Conservation (phyloP, 2,113 vertebrate genomes). For the Coptodon rendalli region DNA sequence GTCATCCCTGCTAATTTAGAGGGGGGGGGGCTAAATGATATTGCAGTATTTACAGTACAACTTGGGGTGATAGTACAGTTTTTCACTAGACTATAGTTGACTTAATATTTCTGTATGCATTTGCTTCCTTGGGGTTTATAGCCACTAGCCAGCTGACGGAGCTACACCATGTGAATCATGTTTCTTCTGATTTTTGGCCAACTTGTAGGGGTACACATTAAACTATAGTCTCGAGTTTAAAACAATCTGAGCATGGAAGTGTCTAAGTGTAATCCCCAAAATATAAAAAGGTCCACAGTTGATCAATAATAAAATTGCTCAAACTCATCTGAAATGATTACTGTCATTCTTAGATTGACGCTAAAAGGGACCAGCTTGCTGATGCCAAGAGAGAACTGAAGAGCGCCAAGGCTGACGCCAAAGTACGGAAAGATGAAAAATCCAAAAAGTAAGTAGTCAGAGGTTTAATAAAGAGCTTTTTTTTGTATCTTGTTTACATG, state of each 20-base stretch:
- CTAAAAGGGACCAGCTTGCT: slow-evolving; percentile 91
- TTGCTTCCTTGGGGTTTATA: neutral
- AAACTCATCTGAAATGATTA: neutral
- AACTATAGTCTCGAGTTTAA: neutral
- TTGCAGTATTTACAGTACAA: neutral
- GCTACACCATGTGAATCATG: neutral
- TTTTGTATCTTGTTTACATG: too few relatives aligned
- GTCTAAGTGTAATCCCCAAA: neutral
- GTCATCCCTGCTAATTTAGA: neutral
- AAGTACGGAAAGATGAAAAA: slow-evolving; percentile 91
- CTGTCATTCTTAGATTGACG: slow-evolving; percentile 80
- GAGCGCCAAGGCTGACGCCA: slow-evolving; percentile 93
- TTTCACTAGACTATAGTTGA: neutral
- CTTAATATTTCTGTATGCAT: neutral
- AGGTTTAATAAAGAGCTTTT: neutral
- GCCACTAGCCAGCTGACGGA: neutral
- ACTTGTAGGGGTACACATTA: neutral
- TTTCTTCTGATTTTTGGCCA: neutral
- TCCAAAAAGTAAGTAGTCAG: slow-evolving; percentile 85
- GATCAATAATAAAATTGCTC: neutral
- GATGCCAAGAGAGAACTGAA: slow-evolving; percentile 92
- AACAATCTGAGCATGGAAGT: neutral
- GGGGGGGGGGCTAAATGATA: neutral
- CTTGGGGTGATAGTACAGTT: neutral
- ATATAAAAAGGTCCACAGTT: neutral